phyloP scores from a whole-genome alignment of 2,888 invertebrate genomes.

The Tachina lurida region DNA sequence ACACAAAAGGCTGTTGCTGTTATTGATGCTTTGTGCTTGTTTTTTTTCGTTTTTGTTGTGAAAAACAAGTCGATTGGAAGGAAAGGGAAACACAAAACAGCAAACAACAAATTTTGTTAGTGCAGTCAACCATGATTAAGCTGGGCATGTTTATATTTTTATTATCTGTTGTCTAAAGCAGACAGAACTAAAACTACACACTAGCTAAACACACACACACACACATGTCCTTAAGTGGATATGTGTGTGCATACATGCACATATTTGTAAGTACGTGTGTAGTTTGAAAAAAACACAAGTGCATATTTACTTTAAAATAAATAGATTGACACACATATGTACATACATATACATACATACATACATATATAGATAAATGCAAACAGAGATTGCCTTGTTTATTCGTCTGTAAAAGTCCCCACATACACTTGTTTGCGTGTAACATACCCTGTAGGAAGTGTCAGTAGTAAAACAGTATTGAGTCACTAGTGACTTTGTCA shows the following conservation, averaged over 20 bases:
- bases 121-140: slow-evolving; percentile 43
- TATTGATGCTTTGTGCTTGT: too few species aligned
- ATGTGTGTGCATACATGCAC: too few species aligned
- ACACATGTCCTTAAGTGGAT: background rate
- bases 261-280: too few species aligned
- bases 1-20: slow-evolving; percentile 18
- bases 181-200: background rate
- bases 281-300: background rate
- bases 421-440: too few species aligned
- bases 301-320: slow-evolving; percentile 5
- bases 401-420: too few species aligned
- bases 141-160: slow-evolving; percentile 39
- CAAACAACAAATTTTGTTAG: slow-evolving; percentile 37
- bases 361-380: background rate
- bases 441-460: too few species aligned
- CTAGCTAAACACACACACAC: background rate
- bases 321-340: too few species aligned
- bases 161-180: slow-evolving; percentile 31
- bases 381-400: too few species aligned
- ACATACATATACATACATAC: background rate
- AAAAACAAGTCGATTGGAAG: slow-evolving; percentile 12
- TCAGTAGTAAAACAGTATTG: too few species aligned
- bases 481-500: too few species aligned
- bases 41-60: background rate
- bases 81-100: slow-evolving; percentile 18